Conservation (phyloP, 1,140 invertebrate species). For the Adoxophyes honmai region DNA sequence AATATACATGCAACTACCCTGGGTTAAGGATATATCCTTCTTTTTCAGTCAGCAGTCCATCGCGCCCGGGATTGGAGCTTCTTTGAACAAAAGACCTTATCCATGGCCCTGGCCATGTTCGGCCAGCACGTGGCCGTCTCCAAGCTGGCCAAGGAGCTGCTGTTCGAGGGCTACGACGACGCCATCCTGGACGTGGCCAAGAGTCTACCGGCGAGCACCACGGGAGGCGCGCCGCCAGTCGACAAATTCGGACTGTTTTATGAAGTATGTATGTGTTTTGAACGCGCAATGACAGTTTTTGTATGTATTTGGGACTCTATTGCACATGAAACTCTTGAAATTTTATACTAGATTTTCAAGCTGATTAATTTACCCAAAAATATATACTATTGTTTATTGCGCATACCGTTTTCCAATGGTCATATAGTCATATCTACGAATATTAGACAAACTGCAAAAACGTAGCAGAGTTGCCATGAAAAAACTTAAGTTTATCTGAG, state of each 20-base stretch:
- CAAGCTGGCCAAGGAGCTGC: conserved; percentile 83
- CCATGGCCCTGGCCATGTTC: conserved; percentile 75
- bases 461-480: too few species aligned
- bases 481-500: too few species aligned
- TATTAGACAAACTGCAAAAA: too few species aligned
- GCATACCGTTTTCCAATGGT: too few species aligned
- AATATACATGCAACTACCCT: too few species aligned
- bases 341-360: too few species aligned
- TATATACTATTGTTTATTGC: too few species aligned
- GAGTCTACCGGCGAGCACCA: conserved; percentile 72
- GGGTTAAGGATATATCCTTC: conserved; percentile 6
- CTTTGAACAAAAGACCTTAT: conserved; percentile 78
- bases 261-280: conserved; percentile 76
- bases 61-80: conserved; percentile 77
- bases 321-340: too few species aligned
- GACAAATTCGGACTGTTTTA: conserved; percentile 91
- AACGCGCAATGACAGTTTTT: too few species aligned
- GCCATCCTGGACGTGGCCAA: conserved; percentile 81
- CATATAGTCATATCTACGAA: too few species aligned
- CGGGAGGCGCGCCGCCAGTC: conserved; percentile 78
- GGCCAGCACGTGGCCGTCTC: conserved; percentile 78
- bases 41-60: conserved; percentile 82
- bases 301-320: too few species aligned
- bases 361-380: too few species aligned
- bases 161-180: conserved; percentile 89